Conservation (phyloP, 2,797 vertebrate genomes). For the Manis pentadactyla region DNA sequence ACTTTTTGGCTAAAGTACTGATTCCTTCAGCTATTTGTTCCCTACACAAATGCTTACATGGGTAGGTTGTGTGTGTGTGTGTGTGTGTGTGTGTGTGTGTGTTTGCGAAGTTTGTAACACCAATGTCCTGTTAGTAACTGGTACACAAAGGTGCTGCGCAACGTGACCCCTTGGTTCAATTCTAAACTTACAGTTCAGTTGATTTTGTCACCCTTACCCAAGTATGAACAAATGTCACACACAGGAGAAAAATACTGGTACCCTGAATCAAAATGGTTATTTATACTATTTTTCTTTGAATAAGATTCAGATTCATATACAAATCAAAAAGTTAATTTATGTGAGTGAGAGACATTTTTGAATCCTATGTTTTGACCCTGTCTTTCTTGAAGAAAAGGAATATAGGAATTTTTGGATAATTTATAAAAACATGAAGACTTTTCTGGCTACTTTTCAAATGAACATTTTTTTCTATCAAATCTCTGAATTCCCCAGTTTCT, state of each 20-base stretch:
- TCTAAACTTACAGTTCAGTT: neutral
- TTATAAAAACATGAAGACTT: neutral
- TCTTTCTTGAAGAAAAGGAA: constrained; percentile 2
- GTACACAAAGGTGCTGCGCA: neutral
- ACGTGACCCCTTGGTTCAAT: neutral
- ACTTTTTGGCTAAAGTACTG: neutral
- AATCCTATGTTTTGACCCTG: neutral
- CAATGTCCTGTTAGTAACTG: neutral
- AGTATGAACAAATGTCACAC: neutral
- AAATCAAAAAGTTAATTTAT: neutral
- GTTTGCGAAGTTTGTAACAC: neutral
- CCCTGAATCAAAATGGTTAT: neutral
- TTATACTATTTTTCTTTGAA: neutral
- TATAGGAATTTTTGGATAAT: constrained; percentile 19
- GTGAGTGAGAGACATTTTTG: neutral
- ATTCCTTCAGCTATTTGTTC: neutral
- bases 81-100: neutral
- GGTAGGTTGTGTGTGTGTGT: neutral
- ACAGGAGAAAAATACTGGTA: neutral
- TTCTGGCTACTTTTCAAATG: constrained; percentile 32
- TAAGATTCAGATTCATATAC: constrained; percentile 25
- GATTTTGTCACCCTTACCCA: neutral
- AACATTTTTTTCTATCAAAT: neutral
- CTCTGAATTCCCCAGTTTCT: neutral
- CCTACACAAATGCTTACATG: too few species aligned